A percentile compares a stretch with the other conserved stretches of the same genome.
phyloP scores from a whole-genome alignment of 2,888 invertebrate genomes.

The Eulithis prunata region DNA sequence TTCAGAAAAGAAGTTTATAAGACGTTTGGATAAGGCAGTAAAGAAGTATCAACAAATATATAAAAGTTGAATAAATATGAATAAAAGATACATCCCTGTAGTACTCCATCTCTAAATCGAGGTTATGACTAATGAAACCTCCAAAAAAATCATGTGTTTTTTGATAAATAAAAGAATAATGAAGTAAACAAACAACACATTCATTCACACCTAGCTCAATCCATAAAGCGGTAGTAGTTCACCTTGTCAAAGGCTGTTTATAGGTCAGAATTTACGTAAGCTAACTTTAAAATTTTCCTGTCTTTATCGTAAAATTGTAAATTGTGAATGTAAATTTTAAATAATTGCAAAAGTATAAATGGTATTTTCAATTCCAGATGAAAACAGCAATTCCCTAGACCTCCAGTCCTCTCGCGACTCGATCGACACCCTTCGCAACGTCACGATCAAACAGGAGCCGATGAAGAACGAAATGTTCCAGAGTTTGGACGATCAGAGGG shows the following conservation, averaged over 20 bases:
- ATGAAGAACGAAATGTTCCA: constrained; percentile 70
- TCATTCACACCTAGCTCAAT: neutral
- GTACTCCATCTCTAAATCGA: neutral
- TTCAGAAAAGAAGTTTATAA: too few species aligned
- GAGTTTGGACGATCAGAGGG: constrained; percentile 71
- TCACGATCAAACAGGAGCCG: constrained; percentile 75
- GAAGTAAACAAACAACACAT: neutral
- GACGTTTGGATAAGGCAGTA: neutral
- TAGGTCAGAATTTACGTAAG: constrained; percentile 14
- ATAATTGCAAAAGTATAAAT: neutral
- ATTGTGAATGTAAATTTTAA: too few species aligned
- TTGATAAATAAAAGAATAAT: neutral
- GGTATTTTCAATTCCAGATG: constrained; percentile 55
- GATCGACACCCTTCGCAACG: constrained; percentile 77
- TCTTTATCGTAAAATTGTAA: too few species aligned
- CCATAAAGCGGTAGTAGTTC: constrained; percentile 8
- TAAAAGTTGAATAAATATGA: constrained; percentile 7
- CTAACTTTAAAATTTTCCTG: neutral
- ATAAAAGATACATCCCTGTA: constrained; percentile 5
- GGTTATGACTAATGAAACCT: neutral
- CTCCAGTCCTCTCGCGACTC: constrained; percentile 78
- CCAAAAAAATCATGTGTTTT: neutral
- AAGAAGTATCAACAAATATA: neutral
- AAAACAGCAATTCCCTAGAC: constrained; percentile 75
- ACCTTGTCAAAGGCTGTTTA: constrained; percentile 23